Base-by-base conservation (phyloP, 2,113 vertebrate species). In the Heloderma charlesbogerti region DNA sequence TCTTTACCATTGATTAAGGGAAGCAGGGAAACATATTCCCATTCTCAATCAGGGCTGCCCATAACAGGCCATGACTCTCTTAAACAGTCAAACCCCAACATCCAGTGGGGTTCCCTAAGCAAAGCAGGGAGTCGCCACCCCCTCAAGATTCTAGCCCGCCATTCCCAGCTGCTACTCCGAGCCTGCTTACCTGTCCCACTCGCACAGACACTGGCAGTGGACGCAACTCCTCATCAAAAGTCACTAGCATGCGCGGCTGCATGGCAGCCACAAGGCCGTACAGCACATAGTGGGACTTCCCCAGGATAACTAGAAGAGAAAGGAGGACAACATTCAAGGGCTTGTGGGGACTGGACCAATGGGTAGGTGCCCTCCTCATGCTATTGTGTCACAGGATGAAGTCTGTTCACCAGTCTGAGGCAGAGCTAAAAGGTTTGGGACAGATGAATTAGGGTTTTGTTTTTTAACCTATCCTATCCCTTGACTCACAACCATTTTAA, bases 181-280 rank as follows among this genome's bases (percentile, higher is more conserved):
- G 34, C 15, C 6, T 20, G 12, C 96, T 98, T 93, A 99, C 99
- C 98, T 99, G 99, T 96, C 99, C 99, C 63, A 99, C 99, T 78
- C 99, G 97, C 91, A 99, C 99, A 1, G 99, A 99, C 67, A 99
- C 99, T 0, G 99, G 99, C 84, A 99, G 95, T 12, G 99, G 99
- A 1, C 98, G 97, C 79, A 99, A 97, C 96, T 99, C 99, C 95
- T 99, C 99, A 0, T 99, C 99, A 0, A 99, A 99, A 0, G 99
- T 99, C 89, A 99, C 99, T 90, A 99, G 97, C 99, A 99, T 99
- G 31, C 99, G 98, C 3, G 99, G 99, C 97, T 99, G 99, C 99
- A 99, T 99, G 90, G 99, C 99, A 92, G 99, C 99, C 87, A 99
- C 99, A 20, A 99, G 97, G 27, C 99, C 99, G 0, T 99, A 99